phyloP scores from a whole-genome alignment of 2,888 invertebrate species.

The Pollenia amentaria region DNA sequence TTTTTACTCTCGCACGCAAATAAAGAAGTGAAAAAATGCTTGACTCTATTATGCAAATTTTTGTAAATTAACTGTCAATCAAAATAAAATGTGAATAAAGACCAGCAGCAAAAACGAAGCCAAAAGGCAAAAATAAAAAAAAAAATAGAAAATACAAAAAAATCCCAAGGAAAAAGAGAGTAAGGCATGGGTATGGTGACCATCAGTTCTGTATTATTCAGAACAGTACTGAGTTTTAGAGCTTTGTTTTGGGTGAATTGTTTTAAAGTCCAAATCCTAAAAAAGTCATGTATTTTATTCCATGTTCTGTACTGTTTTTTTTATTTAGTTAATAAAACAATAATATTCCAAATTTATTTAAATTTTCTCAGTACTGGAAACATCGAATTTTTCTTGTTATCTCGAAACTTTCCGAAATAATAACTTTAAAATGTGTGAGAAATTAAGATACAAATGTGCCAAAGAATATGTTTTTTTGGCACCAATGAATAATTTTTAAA shows the following conservation, averaged over 20 bases:
- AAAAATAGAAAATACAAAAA: not conserved
- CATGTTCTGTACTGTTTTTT: no score
- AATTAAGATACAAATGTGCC: not conserved
- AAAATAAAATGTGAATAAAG: conserved; percentile 64
- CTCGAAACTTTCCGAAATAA: no score
- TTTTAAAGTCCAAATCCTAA: no score
- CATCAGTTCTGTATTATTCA: not conserved
- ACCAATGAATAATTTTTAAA: not conserved
- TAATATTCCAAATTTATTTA: no score
- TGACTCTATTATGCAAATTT: conserved; percentile 73
- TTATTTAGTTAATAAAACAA: not conserved
- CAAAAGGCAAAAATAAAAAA: not conserved
- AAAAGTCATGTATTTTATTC: no score
- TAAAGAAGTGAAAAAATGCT: conserved; percentile 58
- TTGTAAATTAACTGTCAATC: conserved; percentile 75
- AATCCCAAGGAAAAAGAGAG: not conserved
- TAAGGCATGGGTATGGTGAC: no score
- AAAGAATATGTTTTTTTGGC: not conserved
- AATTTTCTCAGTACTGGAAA: no score
- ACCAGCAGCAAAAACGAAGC: conserved; percentile 30
- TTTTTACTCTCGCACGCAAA: conserved; percentile 27
- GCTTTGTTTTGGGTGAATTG: no score
- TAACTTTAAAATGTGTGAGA: not conserved
- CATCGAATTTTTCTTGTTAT: no score
- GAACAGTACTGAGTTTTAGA: no score